Base-by-base conservation (phyloP, 2,888 invertebrate species). In the Drosophila neotestacea region DNA sequence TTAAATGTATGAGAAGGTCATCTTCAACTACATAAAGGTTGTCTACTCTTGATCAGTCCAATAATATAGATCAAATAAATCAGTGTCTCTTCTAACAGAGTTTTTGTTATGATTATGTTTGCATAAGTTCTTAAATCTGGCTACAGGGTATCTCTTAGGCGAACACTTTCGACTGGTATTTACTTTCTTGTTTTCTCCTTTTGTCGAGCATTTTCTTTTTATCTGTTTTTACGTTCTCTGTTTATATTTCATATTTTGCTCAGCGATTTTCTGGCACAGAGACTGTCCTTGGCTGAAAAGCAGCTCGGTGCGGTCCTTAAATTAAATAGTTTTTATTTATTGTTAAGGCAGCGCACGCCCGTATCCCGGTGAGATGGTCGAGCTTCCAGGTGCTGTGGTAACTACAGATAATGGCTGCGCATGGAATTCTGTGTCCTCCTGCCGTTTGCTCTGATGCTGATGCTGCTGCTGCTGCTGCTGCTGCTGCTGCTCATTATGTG, bases 261-360 rank as follows among this genome's bases (percentile, higher is more conserved):
- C 66, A 46, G 47, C 54, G 36, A 50, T 52, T 54, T 68, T 66
- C 58, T 38, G 54, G 52, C 70, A 46, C 56, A 48, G 39, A 5
- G 46, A 69, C 63, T 50, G 54, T 67, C 65, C 71, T 70, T 68
- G 58, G 60, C 64, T 48, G 58, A 27, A 22, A 39, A 54, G 58
- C 59, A 77, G 77, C 72, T 50, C 62, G 27, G 61, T 68, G 80
- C 50, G 71, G 73, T 72, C 70, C 69, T 88, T 77, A 89, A 90
- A 91, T 90, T 90, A 90, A 90, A 90, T 89, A 90, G 90, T 90
- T 91, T 89, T 90, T 90, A 85, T 90, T 91, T 89, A 89, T 88
- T 81, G 83, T 77, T 65, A 69, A 79, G 80, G 65, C 74, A 70
- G 65, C 61, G 68, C 66, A 70, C 72, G 73, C 70, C 56, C 60